Evolutionary conservation across 2,797 vertebrate species (phyloP).

Genomic region (Hephaestus fuliginosus): DNA sequence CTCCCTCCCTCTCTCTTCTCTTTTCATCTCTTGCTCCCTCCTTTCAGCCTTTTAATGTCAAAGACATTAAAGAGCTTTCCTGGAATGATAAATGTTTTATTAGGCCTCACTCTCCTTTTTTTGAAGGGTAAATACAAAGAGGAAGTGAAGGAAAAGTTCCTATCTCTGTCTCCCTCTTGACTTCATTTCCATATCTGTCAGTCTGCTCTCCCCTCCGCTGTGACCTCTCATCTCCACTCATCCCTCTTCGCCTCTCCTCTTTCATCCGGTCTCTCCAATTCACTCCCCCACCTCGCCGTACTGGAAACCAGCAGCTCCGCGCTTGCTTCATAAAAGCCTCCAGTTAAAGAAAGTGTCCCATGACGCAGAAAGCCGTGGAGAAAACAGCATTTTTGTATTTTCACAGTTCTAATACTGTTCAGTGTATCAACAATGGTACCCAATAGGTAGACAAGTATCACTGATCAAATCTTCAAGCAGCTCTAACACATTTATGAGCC

Average conservation of each 20-base stretch:
- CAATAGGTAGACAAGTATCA: conserved; percentile 52
- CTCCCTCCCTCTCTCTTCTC: conserved; percentile 22
- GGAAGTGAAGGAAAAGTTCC: conserved; percentile 73
- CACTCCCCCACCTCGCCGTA: conserved; percentile 27
- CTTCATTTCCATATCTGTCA: conserved; percentile 84
- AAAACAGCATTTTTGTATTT: conserved; percentile 34
- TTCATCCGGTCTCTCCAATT: conserved; percentile 63
- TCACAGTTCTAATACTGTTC: conserved; percentile 8
- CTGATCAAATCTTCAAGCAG: conserved; percentile 60
- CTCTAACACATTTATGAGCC: conserved; percentile 51
- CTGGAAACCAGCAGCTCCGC: conserved; percentile 62
- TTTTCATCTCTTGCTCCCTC: conserved; percentile 58
- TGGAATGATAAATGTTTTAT: conserved; percentile 88
- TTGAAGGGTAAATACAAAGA: conserved; percentile 86
- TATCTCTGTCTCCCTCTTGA: conserved; percentile 69
- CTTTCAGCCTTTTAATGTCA: conserved; percentile 81
- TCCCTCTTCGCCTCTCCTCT: conserved; percentile 55
- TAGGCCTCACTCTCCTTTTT: conserved; percentile 73
- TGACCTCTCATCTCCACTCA: conserved; percentile 73
- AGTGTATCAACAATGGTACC: conserved; percentile 39
- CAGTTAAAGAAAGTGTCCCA: conserved; percentile 25
- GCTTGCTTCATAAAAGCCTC: conserved; percentile 39
- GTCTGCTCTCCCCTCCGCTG: conserved; percentile 54
- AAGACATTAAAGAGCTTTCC: conserved; percentile 82
- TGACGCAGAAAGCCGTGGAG: conserved; percentile 9